Evolutionary conservation across 2,797 vertebrate genomes (phyloP), one percentile per base, ranked within the genome.

Genomic region (Perodicticus potto): DNA sequence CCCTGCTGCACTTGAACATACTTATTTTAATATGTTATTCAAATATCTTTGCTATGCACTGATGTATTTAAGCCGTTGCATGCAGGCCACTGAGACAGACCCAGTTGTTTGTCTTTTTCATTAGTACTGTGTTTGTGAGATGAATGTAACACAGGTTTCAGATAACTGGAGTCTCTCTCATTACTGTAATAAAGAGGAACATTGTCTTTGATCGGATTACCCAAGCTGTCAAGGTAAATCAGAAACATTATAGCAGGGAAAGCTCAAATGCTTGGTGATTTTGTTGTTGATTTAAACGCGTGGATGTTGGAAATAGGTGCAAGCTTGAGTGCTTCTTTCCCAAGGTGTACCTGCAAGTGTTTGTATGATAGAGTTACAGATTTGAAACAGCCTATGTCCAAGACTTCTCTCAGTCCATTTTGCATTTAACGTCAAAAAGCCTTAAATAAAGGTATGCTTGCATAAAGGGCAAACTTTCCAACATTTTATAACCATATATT

Each of bases 1-100:
- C 70, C 34, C 91, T 73, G 37, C 37, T 86, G 69, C 70, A 93
- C 74, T 96, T 84, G 73, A 87, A 89, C 59, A 25, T 70, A 59
- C 88, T 96, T 91, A 95, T 93, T 93, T 96, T 91, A 80, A 87
- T 76, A 91, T 23, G n/a, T 88, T 93, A 94, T 91, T 95, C 93
- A 89, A 72, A 86, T 40, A 57, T 11, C 49, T 76, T 91, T 96
- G 87, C 86, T 89, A 93, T 82, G 82, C 86, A 93, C 94, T 97
- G 94, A 96, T 20, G 37, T 89, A 93, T 87, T 97, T 96, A 91
- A 74, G 43, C 84, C 89, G 43, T 70, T 78, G 61, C 29, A 85
- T 59, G 70, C 82, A 72, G 65, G 65, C 73, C 87, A 78, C 27
- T 57, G 81, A 85, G 43, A 95, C 43, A 93, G 53, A 70, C 12